Evolutionary conservation across 2,113 vertebrate genomes (phyloP).

Genomic region (Lagenorhynchus albirostris): DNA sequence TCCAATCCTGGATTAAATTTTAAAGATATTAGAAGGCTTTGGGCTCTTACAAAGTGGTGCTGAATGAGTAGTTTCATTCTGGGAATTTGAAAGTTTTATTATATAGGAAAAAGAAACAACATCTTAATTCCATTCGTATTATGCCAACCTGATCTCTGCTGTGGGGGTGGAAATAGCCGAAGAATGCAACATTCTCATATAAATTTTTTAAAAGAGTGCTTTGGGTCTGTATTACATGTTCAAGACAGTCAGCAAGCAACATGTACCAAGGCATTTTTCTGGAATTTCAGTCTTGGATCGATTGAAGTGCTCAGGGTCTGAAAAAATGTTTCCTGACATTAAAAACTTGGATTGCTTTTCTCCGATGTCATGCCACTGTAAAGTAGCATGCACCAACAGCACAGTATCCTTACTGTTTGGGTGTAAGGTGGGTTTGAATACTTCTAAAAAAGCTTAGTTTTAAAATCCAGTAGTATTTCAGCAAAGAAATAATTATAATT

Average conservation of each 20-base stretch:
- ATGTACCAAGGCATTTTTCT: slow-evolving; percentile 83
- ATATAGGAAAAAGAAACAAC: slow-evolving; percentile 60
- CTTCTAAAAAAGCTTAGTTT: slow-evolving; percentile 64
- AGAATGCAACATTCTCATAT: slow-evolving; percentile 64
- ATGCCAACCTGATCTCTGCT: slow-evolving; percentile 48
- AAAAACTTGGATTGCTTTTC: slow-evolving; percentile 92
- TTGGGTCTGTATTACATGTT: slow-evolving; percentile 90
- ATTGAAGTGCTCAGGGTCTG: slow-evolving; percentile 82
- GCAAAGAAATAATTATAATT: slow-evolving; percentile 29
- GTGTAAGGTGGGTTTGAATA: slow-evolving; percentile 90
- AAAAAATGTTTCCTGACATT: slow-evolving; percentile 86
- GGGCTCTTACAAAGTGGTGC: slow-evolving; percentile 45
- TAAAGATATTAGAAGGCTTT: slow-evolving; percentile 39
- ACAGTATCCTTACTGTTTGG: slow-evolving; percentile 93
- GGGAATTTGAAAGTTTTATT: slow-evolving; percentile 48
- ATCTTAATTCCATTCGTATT: slow-evolving; percentile 42
- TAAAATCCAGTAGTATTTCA: slow-evolving; percentile 27
- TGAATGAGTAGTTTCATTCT: slow-evolving; percentile 38
- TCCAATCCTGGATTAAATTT: slow-evolving; percentile 35
- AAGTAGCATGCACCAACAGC: slow-evolving; percentile 92
- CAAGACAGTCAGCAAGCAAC: slow-evolving; percentile 84
- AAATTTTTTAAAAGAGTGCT: slow-evolving; percentile 76
- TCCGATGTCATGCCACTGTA: slow-evolving; percentile 90
- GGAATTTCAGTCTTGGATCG: slow-evolving; percentile 81
- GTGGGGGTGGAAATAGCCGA: slow-evolving; percentile 40